These are phyloP conservation scores for Oxygymnocypris stewartii DNA, from an alignment of 2,113 vertebrate genomes.

Conservation along the genomic window DNA sequence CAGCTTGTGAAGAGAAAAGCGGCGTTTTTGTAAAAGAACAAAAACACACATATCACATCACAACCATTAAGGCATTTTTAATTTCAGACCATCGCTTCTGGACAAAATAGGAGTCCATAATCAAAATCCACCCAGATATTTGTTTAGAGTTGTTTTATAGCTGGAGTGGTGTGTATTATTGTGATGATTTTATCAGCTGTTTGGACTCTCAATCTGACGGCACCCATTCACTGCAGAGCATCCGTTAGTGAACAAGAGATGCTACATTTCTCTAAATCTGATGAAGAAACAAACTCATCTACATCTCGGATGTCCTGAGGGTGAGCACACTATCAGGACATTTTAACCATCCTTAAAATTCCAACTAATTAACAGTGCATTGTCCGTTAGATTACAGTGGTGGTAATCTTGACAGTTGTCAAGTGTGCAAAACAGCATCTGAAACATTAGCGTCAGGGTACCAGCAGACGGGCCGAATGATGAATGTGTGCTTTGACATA, in stretches of 20 bases:
- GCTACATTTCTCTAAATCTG: background rate
- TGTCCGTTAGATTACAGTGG: background rate
- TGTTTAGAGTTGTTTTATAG: too few relatives aligned
- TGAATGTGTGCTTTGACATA: conserved; percentile 44
- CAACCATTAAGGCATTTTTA: too few relatives aligned
- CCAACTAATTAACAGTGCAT: background rate
- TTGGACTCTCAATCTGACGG: too few relatives aligned
- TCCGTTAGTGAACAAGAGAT: too few relatives aligned
- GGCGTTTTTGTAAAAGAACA: background rate
- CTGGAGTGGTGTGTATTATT: too few relatives aligned
- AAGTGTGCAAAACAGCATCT: background rate
- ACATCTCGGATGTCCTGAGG: background rate
- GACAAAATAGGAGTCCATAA: too few relatives aligned
- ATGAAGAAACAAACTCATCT: background rate
- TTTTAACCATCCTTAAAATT: background rate
- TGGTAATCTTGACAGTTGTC: background rate
- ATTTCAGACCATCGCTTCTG: too few relatives aligned
- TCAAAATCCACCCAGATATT: too few relatives aligned
- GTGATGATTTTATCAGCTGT: too few relatives aligned
- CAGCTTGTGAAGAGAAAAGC: background rate
- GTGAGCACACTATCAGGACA: background rate
- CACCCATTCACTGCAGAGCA: background rate
- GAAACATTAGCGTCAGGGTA: conserved; percentile 17
- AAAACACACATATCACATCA: too few relatives aligned
- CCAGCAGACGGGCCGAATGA: conserved; percentile 30